These are phyloP conservation scores for Cheracebus regulus DNA, from an alignment of 2,797 vertebrate species.

Conservation along the genomic window DNA sequence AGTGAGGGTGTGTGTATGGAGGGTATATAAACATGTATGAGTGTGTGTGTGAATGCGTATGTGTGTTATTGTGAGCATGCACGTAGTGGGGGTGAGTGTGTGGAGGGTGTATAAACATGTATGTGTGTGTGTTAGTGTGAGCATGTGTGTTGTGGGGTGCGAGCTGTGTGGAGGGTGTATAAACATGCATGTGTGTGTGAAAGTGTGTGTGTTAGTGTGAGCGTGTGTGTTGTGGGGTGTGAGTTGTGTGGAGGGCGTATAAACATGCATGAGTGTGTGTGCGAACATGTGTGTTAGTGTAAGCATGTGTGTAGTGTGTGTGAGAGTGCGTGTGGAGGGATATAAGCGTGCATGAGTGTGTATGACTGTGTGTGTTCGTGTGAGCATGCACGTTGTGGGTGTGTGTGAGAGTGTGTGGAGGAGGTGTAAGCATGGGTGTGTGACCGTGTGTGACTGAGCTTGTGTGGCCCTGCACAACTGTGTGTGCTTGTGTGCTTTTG, in stretches of 20 bases:
- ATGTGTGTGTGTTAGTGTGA: background rate
- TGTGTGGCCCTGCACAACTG: background rate
- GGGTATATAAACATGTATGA: background rate
- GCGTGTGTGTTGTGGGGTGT: accelerated
- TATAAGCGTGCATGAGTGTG: background rate
- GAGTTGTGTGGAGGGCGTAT: no score
- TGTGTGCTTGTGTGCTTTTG: background rate
- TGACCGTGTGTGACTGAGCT: background rate
- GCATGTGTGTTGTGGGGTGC: no score
- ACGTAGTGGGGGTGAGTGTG: no score
- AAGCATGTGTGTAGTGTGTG: accelerated
- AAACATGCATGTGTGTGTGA: no score
- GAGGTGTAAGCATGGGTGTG: background rate
- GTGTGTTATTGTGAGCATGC: no score
- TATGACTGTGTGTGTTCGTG: background rate
- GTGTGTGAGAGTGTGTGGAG: no score
- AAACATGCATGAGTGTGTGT: background rate
- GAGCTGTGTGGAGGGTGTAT: no score
- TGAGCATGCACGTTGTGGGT: background rate
- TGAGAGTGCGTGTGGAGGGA: no score
- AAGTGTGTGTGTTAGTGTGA: background rate
- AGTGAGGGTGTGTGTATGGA: background rate
- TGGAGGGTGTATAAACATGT: no score
- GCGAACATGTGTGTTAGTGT: background rate
- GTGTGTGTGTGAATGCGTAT: background rate